These are phyloP conservation scores for Odontophorus gujanensis DNA, from an alignment of 2,113 vertebrate species.

Conservation along the genomic window DNA sequence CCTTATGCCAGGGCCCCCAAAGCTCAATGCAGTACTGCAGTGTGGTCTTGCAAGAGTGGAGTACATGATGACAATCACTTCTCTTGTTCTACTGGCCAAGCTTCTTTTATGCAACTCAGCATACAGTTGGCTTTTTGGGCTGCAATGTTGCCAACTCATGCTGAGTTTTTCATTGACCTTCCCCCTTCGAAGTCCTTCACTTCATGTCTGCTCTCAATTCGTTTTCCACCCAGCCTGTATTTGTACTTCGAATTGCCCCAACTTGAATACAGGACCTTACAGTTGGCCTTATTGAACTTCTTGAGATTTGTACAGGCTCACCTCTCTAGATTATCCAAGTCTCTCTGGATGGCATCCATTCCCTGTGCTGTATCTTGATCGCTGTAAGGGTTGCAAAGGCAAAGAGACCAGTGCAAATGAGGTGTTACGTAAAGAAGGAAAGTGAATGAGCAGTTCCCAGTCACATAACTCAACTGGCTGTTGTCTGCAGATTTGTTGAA, in stretches of 20 bases:
- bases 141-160: neutral
- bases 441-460: too few relatives aligned
- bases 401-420: too few relatives aligned
- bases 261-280: neutral
- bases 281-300: neutral
- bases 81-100: neutral
- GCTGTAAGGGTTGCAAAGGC: too few relatives aligned
- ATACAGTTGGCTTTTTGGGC: neutral
- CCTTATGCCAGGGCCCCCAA: neutral
- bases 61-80: neutral
- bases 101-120: neutral
- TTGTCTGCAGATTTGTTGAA: neutral
- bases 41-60: neutral
- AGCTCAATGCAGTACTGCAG: neutral
- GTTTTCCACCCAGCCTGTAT: neutral
- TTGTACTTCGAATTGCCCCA: neutral
- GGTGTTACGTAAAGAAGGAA: too few relatives aligned
- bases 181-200: neutral
- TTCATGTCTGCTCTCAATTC: neutral
- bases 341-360: neutral
- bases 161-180: neutral
- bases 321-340: neutral
- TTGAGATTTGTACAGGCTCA: neutral
- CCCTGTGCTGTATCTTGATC: neutral
- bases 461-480: neutral